A percentile compares a stretch with the other conserved stretches of the same genome.
Conservation (phyloP, 1,140 invertebrate genomes). For the Tetragnatha versicolor region DNA sequence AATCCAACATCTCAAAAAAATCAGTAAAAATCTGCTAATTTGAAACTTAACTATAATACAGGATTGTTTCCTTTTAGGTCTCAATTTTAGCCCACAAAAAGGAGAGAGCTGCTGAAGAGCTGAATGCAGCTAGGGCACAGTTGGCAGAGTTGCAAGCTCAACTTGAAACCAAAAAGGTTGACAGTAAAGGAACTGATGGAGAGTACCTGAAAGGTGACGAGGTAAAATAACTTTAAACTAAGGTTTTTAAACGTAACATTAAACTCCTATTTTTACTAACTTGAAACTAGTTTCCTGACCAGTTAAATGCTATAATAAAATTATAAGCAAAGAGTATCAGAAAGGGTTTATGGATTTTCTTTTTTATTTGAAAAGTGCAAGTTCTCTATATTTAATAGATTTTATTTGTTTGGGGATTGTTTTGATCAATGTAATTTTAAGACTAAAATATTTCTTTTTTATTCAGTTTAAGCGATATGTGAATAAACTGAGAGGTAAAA, state of each 20-base stretch:
- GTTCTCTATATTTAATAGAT: neutral
- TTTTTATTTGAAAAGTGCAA: neutral
- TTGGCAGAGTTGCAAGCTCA: conserved; percentile 71
- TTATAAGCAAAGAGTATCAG: too few relatives aligned
- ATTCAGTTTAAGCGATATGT: conserved; percentile 79
- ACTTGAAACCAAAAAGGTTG: conserved; percentile 67
- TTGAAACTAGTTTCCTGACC: too few relatives aligned
- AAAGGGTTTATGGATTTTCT: too few relatives aligned
- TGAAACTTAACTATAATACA: too few relatives aligned
- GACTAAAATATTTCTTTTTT: neutral
- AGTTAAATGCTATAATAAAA: too few relatives aligned
- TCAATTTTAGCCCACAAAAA: conserved; percentile 80
- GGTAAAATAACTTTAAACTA: conserved; percentile 58
- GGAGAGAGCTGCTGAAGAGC: conserved; percentile 73
- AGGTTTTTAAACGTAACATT: too few relatives aligned
- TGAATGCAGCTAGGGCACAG: conserved; percentile 72
- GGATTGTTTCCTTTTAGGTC: conserved; percentile 66
- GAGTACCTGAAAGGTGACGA: conserved; percentile 79
- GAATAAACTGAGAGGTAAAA: conserved; percentile 77
- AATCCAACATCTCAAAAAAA: too few relatives aligned
- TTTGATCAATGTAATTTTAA: neutral
- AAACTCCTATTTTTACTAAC: too few relatives aligned
- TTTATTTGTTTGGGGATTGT: neutral
- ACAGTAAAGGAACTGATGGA: conserved; percentile 67
- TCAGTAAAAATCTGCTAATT: too few relatives aligned